Base-by-base conservation (phyloP, 92 coral and sea anemone genomes). In the Scolanthus callimorphus region DNA sequence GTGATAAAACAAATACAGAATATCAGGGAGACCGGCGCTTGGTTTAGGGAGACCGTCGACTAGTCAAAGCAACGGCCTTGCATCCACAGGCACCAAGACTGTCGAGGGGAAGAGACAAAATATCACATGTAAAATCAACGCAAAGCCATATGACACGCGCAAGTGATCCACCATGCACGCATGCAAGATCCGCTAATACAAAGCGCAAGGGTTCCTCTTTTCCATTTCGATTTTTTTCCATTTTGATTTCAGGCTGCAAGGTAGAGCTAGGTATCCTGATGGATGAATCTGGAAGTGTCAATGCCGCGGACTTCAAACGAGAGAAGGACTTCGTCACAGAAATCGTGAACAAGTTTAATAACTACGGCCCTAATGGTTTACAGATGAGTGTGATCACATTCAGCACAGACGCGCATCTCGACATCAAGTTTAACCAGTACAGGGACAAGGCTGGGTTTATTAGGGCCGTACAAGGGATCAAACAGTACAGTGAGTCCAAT, bases 261-360 rank as follows among this genome's bases (percentile, higher is more conserved):
- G 85, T 82, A 1, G 95, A 86, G 25, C 49, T 86, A 21, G 95
- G 95, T 4, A 61, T 86, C 39, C 39, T 77, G 41, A 31, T 86
- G 71, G 95, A 86, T 70, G 89, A 81, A 57, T 86, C 95, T 1
- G 95, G 95, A 3, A 86, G 95, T 72, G 71, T 86, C 29, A 9
- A 20, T 3, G 46, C 29, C 20, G 17, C 15, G 17, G 95, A 86
- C 34, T 86, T 62, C 21, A 63, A 20, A 17, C 27, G 53, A 38
- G 67, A 86, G 38, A 81, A 86, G 72, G 17, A 53, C 41, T 86
- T 86, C 44, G 74, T 77, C 17, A 37, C 30, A 15, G 39, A 44
- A 26, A 57, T 86, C 54, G 89, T 76, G 9, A 58, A 71, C 37
- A 78, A 85, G 39, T 77, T 86, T 24, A 47, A 73, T 17, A 86